Evolutionary conservation across 2,113 vertebrate species (phyloP).

Genomic region (Rousettus leschenaultii): DNA sequence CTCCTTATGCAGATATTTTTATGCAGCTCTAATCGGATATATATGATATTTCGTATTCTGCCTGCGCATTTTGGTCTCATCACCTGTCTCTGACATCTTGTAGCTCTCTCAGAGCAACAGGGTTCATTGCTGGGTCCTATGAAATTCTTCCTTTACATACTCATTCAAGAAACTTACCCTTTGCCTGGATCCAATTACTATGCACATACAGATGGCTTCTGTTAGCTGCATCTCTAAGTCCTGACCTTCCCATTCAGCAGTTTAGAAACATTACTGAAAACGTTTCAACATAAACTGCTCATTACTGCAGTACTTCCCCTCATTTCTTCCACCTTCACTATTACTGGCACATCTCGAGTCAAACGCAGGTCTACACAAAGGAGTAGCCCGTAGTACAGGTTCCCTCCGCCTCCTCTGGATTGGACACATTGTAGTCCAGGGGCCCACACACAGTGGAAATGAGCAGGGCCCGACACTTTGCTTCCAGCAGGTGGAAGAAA

Average conservation of each 20-base stretch:
- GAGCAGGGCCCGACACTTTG: not conserved
- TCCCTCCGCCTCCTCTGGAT: not conserved
- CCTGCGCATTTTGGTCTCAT: not conserved
- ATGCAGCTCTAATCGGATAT: not conserved
- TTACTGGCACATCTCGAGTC: not conserved
- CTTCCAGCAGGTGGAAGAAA: not conserved
- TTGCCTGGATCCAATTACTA: not conserved
- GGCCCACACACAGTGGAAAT: not conserved
- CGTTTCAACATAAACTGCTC: not conserved
- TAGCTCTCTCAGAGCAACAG: not conserved
- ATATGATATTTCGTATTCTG: not conserved
- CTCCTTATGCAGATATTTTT: not conserved
- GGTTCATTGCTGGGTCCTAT: not conserved
- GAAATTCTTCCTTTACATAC: not conserved
- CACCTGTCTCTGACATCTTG: conserved; percentile 12
- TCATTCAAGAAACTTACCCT: not conserved
- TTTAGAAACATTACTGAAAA: not conserved
- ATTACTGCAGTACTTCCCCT: not conserved
- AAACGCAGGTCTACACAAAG: not conserved
- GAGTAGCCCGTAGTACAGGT: not conserved
- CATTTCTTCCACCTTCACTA: not conserved
- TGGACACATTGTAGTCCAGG: not conserved
- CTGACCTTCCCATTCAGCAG: not conserved
- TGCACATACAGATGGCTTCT: not conserved
- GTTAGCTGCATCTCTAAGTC: conserved; percentile 1